phyloP scores from a whole-genome alignment of 2,113 vertebrate genomes.

The Pachycephala philippinensis region DNA sequence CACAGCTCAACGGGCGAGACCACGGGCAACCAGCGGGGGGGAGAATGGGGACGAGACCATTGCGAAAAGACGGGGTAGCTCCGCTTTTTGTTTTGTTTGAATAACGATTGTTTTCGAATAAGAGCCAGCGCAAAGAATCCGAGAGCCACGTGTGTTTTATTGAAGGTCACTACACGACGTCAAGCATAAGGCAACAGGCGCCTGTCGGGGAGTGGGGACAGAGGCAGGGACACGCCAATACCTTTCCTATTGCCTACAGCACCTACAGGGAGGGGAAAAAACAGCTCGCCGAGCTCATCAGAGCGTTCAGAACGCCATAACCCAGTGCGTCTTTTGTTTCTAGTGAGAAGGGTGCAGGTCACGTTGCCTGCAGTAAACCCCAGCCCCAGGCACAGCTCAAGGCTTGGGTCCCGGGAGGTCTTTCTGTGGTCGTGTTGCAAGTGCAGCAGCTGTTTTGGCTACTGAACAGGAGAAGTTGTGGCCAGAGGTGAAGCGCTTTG shows the following conservation, averaged over 20 bases:
- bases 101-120: background rate
- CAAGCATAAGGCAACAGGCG: slow-evolving; percentile 69
- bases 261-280: background rate
- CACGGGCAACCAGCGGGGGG: fast-evolving
- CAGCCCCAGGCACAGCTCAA: background rate
- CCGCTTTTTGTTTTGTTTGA: background rate
- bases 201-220: background rate
- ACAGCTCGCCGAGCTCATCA: background rate
- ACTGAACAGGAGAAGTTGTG: background rate
- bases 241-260: background rate
- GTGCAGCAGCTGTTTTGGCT: background rate
- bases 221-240: background rate
- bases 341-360: background rate
- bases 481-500: background rate
- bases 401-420: background rate
- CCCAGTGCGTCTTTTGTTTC: background rate
- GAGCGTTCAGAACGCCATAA: background rate
- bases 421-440: background rate
- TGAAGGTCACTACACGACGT: slow-evolving; percentile 70
- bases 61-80: fast-evolving
- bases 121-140: background rate
- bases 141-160: slow-evolving; percentile 71
- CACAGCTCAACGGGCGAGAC: background rate
- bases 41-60: fast-evolving
- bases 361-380: background rate